Evolutionary conservation across 2,888 invertebrate species (phyloP).

Genomic region (Drosophila villosipedis): DNA sequence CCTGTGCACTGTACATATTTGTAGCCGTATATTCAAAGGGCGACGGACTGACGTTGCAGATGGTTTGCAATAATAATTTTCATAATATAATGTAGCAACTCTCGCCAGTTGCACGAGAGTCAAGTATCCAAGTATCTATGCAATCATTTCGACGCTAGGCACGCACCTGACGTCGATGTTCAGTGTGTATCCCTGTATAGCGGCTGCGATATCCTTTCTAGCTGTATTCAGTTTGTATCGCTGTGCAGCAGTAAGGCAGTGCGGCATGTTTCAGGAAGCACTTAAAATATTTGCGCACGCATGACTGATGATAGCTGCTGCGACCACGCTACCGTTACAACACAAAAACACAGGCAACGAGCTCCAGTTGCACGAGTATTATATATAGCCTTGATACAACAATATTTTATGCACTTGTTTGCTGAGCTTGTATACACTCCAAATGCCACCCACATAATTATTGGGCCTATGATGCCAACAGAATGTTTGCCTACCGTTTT

Average conservation of each 20-base stretch:
- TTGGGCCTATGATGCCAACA: conserved; percentile 22
- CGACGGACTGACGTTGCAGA: conserved; percentile 15
- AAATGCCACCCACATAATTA: conserved; percentile 68
- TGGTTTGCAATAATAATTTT: conserved; percentile 18
- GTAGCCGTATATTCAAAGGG: conserved; percentile 5
- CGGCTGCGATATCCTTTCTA: conserved; percentile 47
- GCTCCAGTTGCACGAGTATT: conserved; percentile 34
- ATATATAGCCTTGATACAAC: conserved; percentile 32
- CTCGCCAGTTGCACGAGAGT: conserved; percentile 25
- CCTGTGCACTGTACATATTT: conserved; percentile 4
- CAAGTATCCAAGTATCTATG: conserved; percentile 16
- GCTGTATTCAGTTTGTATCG: conserved; percentile 16
- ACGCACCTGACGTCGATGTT: conserved; percentile 44
- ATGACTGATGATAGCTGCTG: conserved; percentile 74
- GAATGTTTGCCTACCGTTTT: conserved; percentile 13
- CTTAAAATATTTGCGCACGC: conserved; percentile 81
- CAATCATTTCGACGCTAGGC: conserved; percentile 22
- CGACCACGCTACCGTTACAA: conserved; percentile 32
- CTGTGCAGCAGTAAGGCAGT: conserved; percentile 35
- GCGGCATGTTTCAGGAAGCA: conserved; percentile 75
- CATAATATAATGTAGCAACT: conserved; percentile 39
- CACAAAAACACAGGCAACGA: conserved; percentile 24
- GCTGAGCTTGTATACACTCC: conserved; percentile 49
- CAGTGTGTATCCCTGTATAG: conserved; percentile 14
- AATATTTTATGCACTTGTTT: conserved; percentile 68